Evolutionary conservation across 2,888 invertebrate genomes (phyloP).

Genomic region (Ellobium chinense): DNA sequence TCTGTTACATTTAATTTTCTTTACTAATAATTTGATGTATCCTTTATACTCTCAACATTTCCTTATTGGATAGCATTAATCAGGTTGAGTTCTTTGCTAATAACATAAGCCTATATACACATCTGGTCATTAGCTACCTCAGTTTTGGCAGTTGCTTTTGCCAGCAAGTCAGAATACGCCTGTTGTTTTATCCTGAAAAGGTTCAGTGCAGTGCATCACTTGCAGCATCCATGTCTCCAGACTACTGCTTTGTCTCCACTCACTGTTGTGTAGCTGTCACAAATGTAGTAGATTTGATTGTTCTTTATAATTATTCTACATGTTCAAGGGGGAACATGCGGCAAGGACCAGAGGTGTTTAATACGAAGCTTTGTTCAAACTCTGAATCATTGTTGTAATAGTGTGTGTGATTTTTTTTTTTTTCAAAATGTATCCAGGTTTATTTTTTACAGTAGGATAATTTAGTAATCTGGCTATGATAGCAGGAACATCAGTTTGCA

Average conservation of each 20-base stretch:
- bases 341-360: constrained; percentile 46
- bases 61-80: no score
- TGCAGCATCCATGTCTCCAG: background rate
- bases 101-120: no score
- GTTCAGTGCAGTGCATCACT: no score
- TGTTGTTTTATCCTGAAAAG: no score
- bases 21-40: no score
- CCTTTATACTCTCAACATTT: no score
- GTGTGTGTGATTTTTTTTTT: no score
- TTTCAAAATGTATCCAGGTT: background rate
- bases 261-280: constrained; percentile 19
- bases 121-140: no score
- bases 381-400: constrained; percentile 29
- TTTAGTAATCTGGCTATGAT: background rate
- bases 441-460: background rate
- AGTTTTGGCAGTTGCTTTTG: no score
- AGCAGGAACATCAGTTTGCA: constrained; percentile 9
- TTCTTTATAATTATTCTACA: constrained; percentile 26
- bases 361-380: constrained; percentile 45
- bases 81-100: no score
- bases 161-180: no score
- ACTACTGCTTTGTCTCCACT: constrained; percentile 15
- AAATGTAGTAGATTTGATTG: constrained; percentile 28
- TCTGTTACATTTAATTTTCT: no score
- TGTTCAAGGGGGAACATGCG: constrained; percentile 42